phyloP scores from a whole-genome alignment of 92 coral and sea anemone genomes.

The Paramuricea clavata region DNA sequence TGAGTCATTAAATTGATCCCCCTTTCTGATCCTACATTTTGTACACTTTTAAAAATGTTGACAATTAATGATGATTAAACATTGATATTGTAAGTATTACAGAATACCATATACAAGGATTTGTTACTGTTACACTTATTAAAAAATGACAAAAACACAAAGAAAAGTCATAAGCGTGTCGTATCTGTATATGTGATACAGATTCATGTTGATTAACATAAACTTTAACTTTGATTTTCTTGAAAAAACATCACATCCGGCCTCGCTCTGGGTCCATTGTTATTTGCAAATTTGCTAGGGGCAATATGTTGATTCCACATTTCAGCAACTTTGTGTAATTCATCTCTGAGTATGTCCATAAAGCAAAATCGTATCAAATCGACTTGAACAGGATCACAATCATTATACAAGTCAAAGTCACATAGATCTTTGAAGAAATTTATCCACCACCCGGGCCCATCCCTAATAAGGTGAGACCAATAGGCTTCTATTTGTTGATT shows the following conservation, averaged over 20 bases:
- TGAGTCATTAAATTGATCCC: too few relatives aligned
- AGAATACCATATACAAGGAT: too few relatives aligned
- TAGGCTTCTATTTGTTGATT: conserved; percentile 54
- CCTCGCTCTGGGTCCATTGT: conserved; percentile 5
- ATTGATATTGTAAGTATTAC: too few relatives aligned
- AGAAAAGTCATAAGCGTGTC: background rate
- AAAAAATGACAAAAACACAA: too few relatives aligned
- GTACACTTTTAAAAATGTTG: too few relatives aligned
- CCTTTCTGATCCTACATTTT: too few relatives aligned
- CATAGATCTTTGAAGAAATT: conserved; percentile 15
- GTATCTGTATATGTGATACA: background rate
- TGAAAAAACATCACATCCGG: conserved; percentile 5
- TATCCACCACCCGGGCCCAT: conserved; percentile 44
- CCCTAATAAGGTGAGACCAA: conserved; percentile 46
- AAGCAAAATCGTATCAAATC: conserved; percentile 6
- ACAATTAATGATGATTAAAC: too few relatives aligned
- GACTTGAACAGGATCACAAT: conserved; percentile 1
- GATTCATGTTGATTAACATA: conserved; percentile 30
- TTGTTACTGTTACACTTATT: too few relatives aligned
- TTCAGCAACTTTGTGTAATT: conserved; percentile 4
- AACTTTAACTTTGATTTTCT: conserved; percentile 37
- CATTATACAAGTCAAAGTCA: background rate
- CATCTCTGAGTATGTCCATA: background rate
- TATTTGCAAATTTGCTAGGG: conserved; percentile 2
- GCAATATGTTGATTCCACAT: conserved; percentile 11